Conservation (phyloP, 2,113 vertebrate genomes). For the Cardinalis cardinalis region DNA sequence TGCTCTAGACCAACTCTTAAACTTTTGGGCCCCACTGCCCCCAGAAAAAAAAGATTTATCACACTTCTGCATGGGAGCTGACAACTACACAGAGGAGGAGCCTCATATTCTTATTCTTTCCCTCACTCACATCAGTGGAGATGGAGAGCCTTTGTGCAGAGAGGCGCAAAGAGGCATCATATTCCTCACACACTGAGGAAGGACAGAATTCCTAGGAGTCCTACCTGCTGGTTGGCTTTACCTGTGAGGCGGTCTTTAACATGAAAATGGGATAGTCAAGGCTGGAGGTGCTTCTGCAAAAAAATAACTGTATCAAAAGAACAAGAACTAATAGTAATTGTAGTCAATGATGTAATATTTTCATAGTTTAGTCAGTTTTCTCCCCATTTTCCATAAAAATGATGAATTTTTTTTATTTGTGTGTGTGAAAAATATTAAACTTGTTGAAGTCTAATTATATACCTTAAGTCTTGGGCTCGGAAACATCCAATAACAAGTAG, state of each 20-base stretch:
- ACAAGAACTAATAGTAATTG: background rate
- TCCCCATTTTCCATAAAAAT: background rate
- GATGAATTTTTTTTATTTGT: background rate
- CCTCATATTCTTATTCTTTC: background rate
- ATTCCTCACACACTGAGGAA: background rate
- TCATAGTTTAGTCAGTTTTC: background rate
- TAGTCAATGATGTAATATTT: background rate
- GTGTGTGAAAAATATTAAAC: background rate
- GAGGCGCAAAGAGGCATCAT: background rate
- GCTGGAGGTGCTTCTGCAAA: background rate
- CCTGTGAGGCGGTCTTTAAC: background rate
- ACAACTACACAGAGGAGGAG: background rate
- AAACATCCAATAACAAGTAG: background rate
- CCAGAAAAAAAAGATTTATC: background rate
- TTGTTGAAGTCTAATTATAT: background rate
- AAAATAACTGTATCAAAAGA: background rate
- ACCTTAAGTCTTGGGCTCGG: background rate
- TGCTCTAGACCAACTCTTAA: background rate
- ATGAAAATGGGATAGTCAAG: background rate
- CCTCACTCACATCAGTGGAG: background rate
- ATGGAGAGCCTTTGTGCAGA: background rate
- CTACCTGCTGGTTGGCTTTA: background rate
- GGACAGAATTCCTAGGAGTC: background rate
- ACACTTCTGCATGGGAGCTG: background rate
- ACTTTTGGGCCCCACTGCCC: fast-evolving